phyloP scores from a whole-genome alignment of 2,888 invertebrate genomes.

The Apodemia zela region DNA sequence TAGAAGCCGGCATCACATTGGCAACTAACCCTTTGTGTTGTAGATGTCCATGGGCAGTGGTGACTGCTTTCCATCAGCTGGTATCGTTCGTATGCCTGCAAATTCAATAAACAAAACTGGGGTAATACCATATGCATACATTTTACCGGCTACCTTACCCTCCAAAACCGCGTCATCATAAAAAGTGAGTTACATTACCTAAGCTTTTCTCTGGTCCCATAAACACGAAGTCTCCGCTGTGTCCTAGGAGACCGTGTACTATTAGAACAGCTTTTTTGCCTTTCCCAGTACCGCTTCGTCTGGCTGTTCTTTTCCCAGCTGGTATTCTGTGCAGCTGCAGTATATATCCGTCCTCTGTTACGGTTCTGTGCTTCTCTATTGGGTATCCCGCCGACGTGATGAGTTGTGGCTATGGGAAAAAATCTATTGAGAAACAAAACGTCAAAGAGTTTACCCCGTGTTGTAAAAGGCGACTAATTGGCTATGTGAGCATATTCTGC shows the following conservation, averaged over 20 bases:
- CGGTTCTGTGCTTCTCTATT: constrained; percentile 65
- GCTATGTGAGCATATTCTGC: too few species aligned
- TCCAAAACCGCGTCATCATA: too few species aligned
- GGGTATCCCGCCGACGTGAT: constrained; percentile 71
- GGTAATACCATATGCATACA: too few species aligned
- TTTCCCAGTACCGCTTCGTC: constrained; percentile 45
- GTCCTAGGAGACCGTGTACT: constrained; percentile 82
- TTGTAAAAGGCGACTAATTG: too few species aligned
- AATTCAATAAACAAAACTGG: too few species aligned
- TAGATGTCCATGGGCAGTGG: too few species aligned
- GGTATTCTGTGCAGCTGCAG: constrained; percentile 83
- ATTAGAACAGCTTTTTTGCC: constrained; percentile 69
- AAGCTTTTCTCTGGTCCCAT: constrained; percentile 84
- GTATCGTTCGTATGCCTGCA: too few species aligned
- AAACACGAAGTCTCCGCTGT: constrained; percentile 85
- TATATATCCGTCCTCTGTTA: constrained; percentile 82
- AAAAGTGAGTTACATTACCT: constrained; percentile 54
- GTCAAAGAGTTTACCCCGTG: too few species aligned
- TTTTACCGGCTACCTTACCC: too few species aligned
- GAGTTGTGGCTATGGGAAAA: constrained; percentile 64
- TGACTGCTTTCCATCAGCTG: too few species aligned
- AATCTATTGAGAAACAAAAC: constrained; percentile 17
- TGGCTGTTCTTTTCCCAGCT: constrained; percentile 55
- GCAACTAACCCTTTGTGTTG: too few species aligned
- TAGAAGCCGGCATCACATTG: too few species aligned